Base-by-base conservation (phyloP, 2,797 vertebrate genomes). In the Bryconaethiops microstoma region DNA sequence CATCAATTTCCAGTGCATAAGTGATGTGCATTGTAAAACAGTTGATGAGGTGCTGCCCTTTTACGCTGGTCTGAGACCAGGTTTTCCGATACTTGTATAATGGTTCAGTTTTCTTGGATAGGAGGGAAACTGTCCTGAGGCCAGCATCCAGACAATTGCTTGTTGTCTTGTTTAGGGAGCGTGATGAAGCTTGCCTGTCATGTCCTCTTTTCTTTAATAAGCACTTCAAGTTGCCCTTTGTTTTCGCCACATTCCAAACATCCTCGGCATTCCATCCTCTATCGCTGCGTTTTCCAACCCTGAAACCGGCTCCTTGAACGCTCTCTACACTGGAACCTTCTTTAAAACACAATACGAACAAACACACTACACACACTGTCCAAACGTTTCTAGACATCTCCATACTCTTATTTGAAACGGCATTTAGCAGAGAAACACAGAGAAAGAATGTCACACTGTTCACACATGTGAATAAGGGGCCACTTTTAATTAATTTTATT, bases 221-320 rank as follows among this genome's bases (percentile, higher is more conserved):
- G 5, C 14, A 23, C 21, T 19, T 50, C 29, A 52, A 60, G 39
- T 35, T 42, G 5, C 6, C 60, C 12, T 77, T 72, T 79, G 55
- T 67, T 14, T 81, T 39, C 29, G 4, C 21, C 21, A 55, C 80
- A 57, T 83, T 82, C 71, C 74, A 54, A 35, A 67, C 63, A 70
- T 77, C 67, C 52, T 7, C 4, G 39, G 39, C 54, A 82, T 84
- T 78, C 74, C 40, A 54, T 40, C 14, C 45, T 4, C n/a, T 71
- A 17, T 74, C 17, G 55, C 65, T 50, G 16, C 19, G 13, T 70
- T 39, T 55, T 73, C 29, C 52, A 9, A 57, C 16, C 52, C 17
- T 16, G n/a, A 73, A 17, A 54, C 2, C 39, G 19, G 19, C 12
- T 29, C 5, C 4, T 65, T 23, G 13, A 62, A 5, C 19, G 1